A percentile compares a stretch with the other conserved stretches of the same genome.
These are phyloP conservation scores for Panthera tigris DNA, from an alignment of 2,113 vertebrate species.

Conservation along the genomic window DNA sequence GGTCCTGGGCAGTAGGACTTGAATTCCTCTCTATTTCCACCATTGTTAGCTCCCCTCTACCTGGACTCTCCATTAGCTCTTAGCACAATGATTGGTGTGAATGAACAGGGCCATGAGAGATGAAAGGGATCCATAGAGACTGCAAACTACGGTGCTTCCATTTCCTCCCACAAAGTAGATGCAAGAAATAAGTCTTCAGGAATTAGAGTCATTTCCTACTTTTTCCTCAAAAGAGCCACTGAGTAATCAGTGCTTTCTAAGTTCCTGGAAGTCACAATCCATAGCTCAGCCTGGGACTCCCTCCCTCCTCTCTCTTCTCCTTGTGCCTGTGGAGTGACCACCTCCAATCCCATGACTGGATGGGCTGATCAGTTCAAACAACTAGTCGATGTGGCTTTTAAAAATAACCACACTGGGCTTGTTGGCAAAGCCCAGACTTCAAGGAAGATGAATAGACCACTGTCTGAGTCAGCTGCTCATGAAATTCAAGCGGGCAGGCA, in stretches of 20 bases:
- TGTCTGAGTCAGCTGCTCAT: conserved; percentile 30
- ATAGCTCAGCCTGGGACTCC: neutral
- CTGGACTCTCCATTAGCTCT: neutral
- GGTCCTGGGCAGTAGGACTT: no score
- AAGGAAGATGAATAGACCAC: conserved; percentile 25
- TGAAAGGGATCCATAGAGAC: neutral
- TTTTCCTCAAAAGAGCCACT: neutral
- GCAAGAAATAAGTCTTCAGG: neutral
- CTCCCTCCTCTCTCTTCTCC: neutral
- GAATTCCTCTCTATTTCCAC: neutral
- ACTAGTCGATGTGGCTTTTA: neutral
- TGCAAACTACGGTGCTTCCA: neutral
- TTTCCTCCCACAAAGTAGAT: neutral
- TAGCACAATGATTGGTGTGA: neutral
- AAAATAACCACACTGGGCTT: conserved; percentile 5
- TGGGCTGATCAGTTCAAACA: neutral
- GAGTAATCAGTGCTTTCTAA: neutral
- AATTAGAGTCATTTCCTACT: neutral
- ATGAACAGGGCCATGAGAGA: neutral
- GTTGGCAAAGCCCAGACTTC: neutral
- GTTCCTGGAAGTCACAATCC: neutral
- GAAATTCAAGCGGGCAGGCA: conserved; percentile 44
- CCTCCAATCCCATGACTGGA: neutral
- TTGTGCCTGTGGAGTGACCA: neutral
- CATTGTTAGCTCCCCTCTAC: neutral